phyloP scores from a whole-genome alignment of 2,888 invertebrate species.

The Arenicola marina region DNA sequence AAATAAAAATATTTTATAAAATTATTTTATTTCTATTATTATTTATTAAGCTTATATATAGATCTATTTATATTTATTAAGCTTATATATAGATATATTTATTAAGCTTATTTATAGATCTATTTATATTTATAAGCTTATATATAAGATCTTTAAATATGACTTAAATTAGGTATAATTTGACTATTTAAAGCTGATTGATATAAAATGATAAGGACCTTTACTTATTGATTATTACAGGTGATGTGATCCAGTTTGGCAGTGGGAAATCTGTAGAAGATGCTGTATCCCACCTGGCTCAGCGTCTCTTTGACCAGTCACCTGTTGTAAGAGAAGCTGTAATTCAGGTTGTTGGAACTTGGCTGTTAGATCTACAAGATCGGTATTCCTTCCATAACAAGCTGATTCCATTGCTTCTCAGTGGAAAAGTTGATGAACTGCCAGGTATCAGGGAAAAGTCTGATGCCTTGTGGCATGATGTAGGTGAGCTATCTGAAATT shows the following conservation, averaged over 20 bases:
- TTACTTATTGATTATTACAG: too few relatives aligned
- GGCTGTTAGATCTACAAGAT: slow-evolving; percentile 79
- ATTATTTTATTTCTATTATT: too few relatives aligned
- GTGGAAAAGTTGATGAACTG: slow-evolving; percentile 82
- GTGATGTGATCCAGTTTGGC: slow-evolving; percentile 70
- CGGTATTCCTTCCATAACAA: slow-evolving; percentile 88
- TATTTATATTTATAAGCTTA: too few relatives aligned
- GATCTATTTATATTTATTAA: too few relatives aligned
- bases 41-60: too few relatives aligned
- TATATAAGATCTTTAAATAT: too few relatives aligned
- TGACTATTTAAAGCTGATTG: too few relatives aligned
- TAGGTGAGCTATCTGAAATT: slow-evolving; percentile 42
- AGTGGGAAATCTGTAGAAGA: slow-evolving; percentile 74
- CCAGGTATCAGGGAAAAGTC: slow-evolving; percentile 65
- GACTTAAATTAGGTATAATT: too few relatives aligned
- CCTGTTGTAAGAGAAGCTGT: slow-evolving; percentile 78
- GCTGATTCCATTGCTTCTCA: slow-evolving; percentile 81
- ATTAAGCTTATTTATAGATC: too few relatives aligned
- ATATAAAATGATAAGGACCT: too few relatives aligned
- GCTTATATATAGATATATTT: too few relatives aligned
- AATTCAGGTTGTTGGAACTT: slow-evolving; percentile 74
- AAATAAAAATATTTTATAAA: too few relatives aligned
- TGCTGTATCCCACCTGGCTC: slow-evolving; percentile 80
- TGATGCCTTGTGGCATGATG: slow-evolving; percentile 59
- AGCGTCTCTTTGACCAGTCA: slow-evolving; percentile 83